These are phyloP conservation scores for Drosophila simulans DNA, from an alignment of 1,140 invertebrate genomes.

Conservation along the genomic window DNA sequence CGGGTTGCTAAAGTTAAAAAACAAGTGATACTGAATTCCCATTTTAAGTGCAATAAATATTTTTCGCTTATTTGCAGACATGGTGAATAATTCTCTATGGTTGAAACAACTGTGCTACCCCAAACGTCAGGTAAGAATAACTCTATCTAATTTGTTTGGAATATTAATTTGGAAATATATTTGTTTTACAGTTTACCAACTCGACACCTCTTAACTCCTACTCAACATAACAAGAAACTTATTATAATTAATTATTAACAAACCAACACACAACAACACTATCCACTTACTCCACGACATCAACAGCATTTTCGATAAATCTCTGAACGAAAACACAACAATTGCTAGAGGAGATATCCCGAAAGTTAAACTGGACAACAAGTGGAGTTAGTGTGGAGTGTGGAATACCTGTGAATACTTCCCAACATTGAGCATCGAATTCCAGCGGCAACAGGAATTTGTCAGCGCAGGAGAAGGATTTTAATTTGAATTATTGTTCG, in stretches of 20 bases:
- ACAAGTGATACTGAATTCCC: too few relatives aligned
- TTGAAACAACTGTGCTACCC: conserved; percentile 79
- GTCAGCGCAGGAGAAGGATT: conserved; percentile 26
- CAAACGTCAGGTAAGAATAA: conserved; percentile 74
- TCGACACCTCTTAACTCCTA: conserved; percentile 66
- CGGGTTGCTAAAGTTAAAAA: too few relatives aligned
- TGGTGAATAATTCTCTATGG: conserved; percentile 80
- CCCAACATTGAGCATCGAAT: conserved; percentile 21
- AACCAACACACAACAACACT: conserved; percentile 56
- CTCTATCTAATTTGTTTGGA: neutral
- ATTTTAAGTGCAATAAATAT: neutral
- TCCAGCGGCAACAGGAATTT: conserved; percentile 42
- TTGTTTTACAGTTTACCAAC: conserved; percentile 64
- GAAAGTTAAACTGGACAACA: conserved; percentile 20
- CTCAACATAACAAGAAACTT: conserved; percentile 83
- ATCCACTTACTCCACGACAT: conserved; percentile 57
- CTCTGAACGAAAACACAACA: conserved; percentile 24
- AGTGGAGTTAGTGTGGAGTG: conserved; percentile 35
- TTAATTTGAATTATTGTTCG: conserved; percentile 27
- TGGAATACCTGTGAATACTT: conserved; percentile 15
- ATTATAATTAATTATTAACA: conserved; percentile 52
- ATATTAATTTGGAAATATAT: neutral
- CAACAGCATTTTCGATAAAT: conserved; percentile 39
- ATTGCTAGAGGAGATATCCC: conserved; percentile 23
- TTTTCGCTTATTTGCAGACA: conserved; percentile 64